A percentile compares a stretch with the other conserved stretches of the same genome.
Conservation (phyloP, 1,140 invertebrate genomes). For the Glomeris maerens region DNA sequence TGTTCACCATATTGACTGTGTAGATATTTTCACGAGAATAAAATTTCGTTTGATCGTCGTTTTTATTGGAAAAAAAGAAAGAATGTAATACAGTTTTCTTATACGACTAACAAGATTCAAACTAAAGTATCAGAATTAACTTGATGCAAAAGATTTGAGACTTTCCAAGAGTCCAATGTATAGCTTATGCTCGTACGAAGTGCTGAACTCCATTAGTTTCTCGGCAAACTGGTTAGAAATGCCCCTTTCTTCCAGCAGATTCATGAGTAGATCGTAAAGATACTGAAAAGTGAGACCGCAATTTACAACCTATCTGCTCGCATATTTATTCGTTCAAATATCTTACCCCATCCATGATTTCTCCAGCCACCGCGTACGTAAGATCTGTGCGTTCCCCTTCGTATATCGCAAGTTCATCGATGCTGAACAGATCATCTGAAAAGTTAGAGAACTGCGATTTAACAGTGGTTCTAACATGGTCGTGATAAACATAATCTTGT, state of each 20-base stretch:
- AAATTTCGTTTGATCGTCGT: too few species aligned
- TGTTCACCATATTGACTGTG: conserved; percentile 3
- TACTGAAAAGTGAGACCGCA: conserved; percentile 40
- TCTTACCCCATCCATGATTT: conserved; percentile 73
- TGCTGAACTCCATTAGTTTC: conserved; percentile 69
- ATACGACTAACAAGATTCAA: conserved; percentile 34
- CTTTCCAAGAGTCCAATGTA: conserved; percentile 74
- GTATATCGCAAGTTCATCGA: conserved; percentile 64
- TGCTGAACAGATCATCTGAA: conserved; percentile 47
- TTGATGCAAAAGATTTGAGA: conserved; percentile 58
- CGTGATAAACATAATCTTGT: too few species aligned
- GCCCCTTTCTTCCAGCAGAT: conserved; percentile 81
- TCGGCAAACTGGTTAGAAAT: conserved; percentile 80
- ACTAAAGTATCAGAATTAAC: conserved; percentile 14
- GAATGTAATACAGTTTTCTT: conserved; percentile 29
- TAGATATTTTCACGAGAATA: too few species aligned
- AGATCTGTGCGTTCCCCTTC: conserved; percentile 68
- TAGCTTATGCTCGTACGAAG: conserved; percentile 71
- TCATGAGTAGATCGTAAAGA: conserved; percentile 85
- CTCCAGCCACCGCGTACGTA: conserved; percentile 69
- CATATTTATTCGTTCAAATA: conserved; percentile 2
- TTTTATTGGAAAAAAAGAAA: too few species aligned
- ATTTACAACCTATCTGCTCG: conserved; percentile 1
- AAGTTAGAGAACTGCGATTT: neutral
- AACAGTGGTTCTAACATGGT: neutral